Percentiles rank a stretch among this genome's conserved stretches.
Evolutionary conservation across 1,140 invertebrate species (phyloP).

Genomic region (Eciton burchellii): DNA sequence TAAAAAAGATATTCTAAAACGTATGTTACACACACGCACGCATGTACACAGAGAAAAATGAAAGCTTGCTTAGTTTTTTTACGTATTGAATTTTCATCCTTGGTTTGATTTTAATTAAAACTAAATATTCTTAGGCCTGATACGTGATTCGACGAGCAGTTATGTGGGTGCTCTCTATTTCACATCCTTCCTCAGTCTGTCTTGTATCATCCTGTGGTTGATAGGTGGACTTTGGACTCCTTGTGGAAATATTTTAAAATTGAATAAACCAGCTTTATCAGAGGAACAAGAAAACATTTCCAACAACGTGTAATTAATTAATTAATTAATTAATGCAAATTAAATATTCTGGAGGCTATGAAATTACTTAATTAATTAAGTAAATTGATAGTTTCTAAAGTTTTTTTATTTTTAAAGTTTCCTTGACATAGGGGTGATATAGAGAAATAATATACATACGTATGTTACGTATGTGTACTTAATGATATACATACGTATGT

Average conservation of each 20-base stretch:
- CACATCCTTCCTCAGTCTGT: conserved; percentile 77
- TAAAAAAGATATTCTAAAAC: not conserved
- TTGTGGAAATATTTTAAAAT: not conserved
- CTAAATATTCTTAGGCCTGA: conserved; percentile 74
- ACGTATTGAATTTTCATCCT: too few species aligned
- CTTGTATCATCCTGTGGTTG: conserved; percentile 78
- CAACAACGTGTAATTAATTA: conserved; percentile 10
- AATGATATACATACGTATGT: too few species aligned
- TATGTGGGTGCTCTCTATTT: conserved; percentile 73
- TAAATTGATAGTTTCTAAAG: not conserved
- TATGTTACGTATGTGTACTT: too few species aligned
- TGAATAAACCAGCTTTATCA: not conserved
- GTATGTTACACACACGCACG: too few species aligned
- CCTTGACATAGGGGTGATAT: too few species aligned
- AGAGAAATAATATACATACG: too few species aligned
- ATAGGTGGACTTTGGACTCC: conserved; percentile 60
- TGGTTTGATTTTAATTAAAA: not conserved
- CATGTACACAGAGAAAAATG: too few species aligned
- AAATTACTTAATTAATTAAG: not conserved
- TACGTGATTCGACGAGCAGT: conserved; percentile 77
- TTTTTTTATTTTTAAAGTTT: not conserved
- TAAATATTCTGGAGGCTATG: too few species aligned
- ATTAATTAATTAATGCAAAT: conserved; percentile 12
- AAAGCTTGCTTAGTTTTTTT: too few species aligned
- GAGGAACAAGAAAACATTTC: conserved; percentile 1